Evolutionary conservation across 2,797 vertebrate genomes (phyloP), one percentile per base, ranked within the genome.

Genomic region (Cuculus canorus): DNA sequence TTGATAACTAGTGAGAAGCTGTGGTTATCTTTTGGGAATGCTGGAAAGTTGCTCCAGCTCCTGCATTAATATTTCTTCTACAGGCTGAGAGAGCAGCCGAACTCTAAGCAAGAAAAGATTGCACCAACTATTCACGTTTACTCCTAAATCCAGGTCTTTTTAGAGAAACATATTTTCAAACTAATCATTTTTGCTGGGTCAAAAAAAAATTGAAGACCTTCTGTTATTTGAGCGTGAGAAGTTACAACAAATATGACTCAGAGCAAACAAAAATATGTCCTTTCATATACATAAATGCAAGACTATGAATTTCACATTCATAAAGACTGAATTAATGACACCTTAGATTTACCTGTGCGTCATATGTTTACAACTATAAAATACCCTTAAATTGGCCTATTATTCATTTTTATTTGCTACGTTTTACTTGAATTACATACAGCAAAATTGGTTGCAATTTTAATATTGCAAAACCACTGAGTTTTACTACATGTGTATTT

Each of bases 351-450:
- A 92, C 92, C 80, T 84, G 65, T 70, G 47, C 10, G 7, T 88
- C 78, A 89, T 80, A 76, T 85, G 10, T 92, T 96, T 97, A 92
- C 72, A 94, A 71, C 65, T 93, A 76, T 66, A 92, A 82, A 97
- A 63, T 33, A 85, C 54, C 32, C 25, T 77, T 10, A 81, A 90
- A 95, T 88, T 90, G 80, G 45, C 77, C 70, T 90, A 69, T 91
- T 89, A 91, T 72, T 96, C 68, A 91, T 96, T 94, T 97, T 96
- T 96, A 95, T 96, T 96, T 86, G 57, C 47, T 92, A 52, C 39
- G 63, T 95, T 97, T 92, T 96, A 57, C 57, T 88, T 89, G 95
- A 48, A 91, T 80, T 96, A 57, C 81, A 56, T 95, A 91, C 43
- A 93, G 93, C 82, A 14, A 96, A 95, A 96, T 79, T 89, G 69